These are phyloP conservation scores for Patella ulyssiponensis DNA, from an alignment of 2,888 invertebrate genomes.

Conservation along the genomic window DNA sequence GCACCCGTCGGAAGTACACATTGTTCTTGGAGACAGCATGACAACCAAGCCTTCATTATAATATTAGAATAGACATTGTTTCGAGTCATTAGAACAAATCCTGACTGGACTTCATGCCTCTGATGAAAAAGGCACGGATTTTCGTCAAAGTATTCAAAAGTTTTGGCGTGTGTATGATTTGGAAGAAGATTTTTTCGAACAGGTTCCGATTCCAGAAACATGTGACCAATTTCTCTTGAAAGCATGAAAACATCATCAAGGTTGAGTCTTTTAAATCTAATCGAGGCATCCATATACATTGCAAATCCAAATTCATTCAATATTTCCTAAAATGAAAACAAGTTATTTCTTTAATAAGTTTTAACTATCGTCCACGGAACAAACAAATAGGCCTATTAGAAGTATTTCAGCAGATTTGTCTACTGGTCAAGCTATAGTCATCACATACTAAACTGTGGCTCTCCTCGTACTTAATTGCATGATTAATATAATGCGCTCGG, in stretches of 20 bases:
- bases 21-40: not conserved
- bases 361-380: no score
- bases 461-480: no score
- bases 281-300: not conserved
- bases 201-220: not conserved
- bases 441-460: no score
- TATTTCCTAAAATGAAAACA: not conserved
- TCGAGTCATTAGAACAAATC: not conserved
- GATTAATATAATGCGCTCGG: no score
- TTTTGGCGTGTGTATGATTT: not conserved
- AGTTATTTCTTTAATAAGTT: no score
- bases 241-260: not conserved
- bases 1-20: not conserved
- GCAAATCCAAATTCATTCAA: not conserved
- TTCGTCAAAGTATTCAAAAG: not conserved
- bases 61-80: not conserved
- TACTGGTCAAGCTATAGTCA: no score
- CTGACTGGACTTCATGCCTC: not conserved
- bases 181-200: not conserved
- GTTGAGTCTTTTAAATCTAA: not conserved
- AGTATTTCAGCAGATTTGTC: no score
- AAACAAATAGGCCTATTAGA: no score
- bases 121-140: not conserved
- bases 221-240: not conserved
- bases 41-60: not conserved